Conservation (phyloP, 2,113 vertebrate species). For the Corvus hawaiiensis region DNA sequence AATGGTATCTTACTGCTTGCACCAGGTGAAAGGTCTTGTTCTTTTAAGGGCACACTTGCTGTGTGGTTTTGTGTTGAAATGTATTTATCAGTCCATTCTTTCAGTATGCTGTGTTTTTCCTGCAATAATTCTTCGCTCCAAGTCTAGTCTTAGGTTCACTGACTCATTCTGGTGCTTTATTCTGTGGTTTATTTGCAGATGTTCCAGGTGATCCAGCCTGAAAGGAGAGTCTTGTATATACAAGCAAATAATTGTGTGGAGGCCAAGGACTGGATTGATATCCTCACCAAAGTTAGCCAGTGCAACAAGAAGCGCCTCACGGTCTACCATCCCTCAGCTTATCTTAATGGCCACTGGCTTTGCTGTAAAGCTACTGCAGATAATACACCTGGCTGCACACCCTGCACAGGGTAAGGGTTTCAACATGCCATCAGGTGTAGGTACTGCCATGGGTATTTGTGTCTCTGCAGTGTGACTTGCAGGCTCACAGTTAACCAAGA, state of each 20-base stretch:
- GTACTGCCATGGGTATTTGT: neutral
- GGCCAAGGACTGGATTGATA: slow-evolving; percentile 96
- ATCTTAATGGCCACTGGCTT: slow-evolving; percentile 96
- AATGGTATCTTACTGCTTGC: neutral
- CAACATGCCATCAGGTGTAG: rapidly evolving
- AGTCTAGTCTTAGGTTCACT: neutral
- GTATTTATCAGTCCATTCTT: neutral
- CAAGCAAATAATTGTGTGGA: slow-evolving; percentile 98
- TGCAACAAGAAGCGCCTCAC: slow-evolving; percentile 94
- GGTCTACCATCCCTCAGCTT: slow-evolving; percentile 94
- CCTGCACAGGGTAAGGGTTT: slow-evolving; percentile 88
- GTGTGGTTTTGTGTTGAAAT: neutral
- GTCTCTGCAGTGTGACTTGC: neutral
- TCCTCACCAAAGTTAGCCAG: slow-evolving; percentile 97
- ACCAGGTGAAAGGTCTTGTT: neutral
- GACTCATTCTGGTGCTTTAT: neutral
- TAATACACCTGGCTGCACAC: slow-evolving; percentile 85
- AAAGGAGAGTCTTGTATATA: slow-evolving; percentile 91
- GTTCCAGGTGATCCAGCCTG: slow-evolving; percentile 98
- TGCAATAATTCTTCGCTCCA: neutral
- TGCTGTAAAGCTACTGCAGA: slow-evolving; percentile 91
- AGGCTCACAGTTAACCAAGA: neutral
- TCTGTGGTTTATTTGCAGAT: slow-evolving; percentile 74
- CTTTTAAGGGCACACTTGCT: neutral
- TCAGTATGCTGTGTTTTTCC: neutral